phyloP scores from a whole-genome alignment of 1,140 invertebrate genomes.

The Anastrepha ludens region DNA sequence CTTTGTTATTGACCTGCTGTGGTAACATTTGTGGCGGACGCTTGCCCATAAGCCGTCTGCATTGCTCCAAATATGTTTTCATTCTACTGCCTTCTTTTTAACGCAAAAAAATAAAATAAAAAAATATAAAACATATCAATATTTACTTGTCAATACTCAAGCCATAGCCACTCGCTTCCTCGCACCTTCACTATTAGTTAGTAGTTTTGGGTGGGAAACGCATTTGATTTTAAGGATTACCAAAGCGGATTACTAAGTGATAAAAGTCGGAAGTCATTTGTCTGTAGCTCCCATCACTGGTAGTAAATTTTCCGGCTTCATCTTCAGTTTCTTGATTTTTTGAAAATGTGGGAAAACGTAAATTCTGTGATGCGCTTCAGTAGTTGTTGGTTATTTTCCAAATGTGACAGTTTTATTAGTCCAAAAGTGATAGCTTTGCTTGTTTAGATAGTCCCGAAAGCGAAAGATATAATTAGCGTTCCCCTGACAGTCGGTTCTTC shows the following conservation, averaged over 20 bases:
- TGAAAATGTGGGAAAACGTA: too few relatives aligned
- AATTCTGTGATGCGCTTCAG: too few relatives aligned
- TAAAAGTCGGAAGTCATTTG: not conserved
- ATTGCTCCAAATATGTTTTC: not conserved
- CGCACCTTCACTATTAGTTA: not conserved
- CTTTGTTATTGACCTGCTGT: slow-evolving; percentile 48
- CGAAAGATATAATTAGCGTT: too few relatives aligned
- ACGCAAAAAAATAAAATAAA: too few relatives aligned
- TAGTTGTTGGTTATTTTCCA: too few relatives aligned
- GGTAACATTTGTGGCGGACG: slow-evolving; percentile 15
- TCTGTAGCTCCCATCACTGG: too few relatives aligned
- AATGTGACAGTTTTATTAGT: too few relatives aligned
- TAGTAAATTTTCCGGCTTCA: too few relatives aligned
- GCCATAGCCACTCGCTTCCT: not conserved
- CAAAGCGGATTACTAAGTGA: slow-evolving; percentile 23
- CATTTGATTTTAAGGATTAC: slow-evolving; percentile 37
- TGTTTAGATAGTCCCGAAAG: too few relatives aligned
- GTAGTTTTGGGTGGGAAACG: not conserved
- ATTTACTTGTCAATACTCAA: not conserved
- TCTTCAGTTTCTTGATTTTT: too few relatives aligned
- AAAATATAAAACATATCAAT: not conserved
- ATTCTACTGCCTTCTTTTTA: not conserved
- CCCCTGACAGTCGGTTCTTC: too few relatives aligned
- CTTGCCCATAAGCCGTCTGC: not conserved
- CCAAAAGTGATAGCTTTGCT: too few relatives aligned